A percentile compares a stretch with the other conserved stretches of the same genome.
Evolutionary conservation across 1,140 invertebrate species (phyloP).

Genomic region (Lerema accius): DNA sequence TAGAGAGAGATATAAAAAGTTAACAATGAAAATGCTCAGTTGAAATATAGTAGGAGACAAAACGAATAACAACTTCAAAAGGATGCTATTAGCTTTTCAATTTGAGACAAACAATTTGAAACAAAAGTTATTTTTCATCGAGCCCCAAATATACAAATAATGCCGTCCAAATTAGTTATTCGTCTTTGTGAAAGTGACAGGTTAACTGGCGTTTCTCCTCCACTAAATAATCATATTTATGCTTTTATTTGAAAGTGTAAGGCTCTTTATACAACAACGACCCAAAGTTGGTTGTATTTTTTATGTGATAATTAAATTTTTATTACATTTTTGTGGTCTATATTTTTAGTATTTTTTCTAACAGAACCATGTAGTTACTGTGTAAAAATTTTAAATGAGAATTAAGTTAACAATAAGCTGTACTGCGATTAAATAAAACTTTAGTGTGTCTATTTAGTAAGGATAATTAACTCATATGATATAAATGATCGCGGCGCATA

Average conservation of each 20-base stretch:
- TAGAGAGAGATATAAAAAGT: too few species aligned
- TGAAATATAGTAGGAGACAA: neutral
- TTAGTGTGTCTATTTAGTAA: too few species aligned
- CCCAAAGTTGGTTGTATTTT: too few species aligned
- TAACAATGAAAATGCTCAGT: neutral
- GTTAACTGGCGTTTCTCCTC: constrained; percentile 31
- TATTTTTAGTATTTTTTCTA: too few species aligned
- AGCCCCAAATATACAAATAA: constrained; percentile 25
- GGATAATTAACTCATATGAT: too few species aligned
- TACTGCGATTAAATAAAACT: too few species aligned
- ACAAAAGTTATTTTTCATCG: constrained; percentile 31
- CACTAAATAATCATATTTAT: constrained; percentile 33
- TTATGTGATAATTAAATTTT: too few species aligned
- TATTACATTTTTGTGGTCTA: too few species aligned
- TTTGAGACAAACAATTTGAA: constrained; percentile 17
- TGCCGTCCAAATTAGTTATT: constrained; percentile 33
- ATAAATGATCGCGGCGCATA: too few species aligned
- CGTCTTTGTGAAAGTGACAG: constrained; percentile 34
- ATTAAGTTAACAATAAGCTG: too few species aligned
- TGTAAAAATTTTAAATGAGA: too few species aligned
- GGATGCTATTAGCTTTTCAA: constrained; percentile 31
- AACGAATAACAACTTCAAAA: constrained; percentile 16
- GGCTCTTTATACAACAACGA: neutral
- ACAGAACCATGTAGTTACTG: too few species aligned
- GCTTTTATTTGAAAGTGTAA: constrained; percentile 22